A percentile compares a stretch with the other conserved stretches of the same genome.
Evolutionary conservation across 2,113 vertebrate genomes (phyloP).

Genomic region (Chlorodrepanis virens): DNA sequence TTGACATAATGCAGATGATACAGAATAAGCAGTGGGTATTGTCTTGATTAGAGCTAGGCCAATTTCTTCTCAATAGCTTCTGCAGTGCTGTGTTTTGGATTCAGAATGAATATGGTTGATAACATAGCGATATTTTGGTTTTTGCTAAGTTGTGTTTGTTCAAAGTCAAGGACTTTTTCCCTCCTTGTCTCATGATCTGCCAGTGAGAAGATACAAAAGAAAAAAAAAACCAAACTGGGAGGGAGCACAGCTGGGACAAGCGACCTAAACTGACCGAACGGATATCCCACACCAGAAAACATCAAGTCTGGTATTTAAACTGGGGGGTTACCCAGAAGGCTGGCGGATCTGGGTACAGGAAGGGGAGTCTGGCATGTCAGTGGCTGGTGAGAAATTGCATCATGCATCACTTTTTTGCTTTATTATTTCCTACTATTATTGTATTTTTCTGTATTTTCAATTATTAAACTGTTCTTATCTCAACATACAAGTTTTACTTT

Average conservation of each 20-base stretch:
- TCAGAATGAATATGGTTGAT: neutral
- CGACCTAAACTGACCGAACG: neutral
- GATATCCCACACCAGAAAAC: neutral
- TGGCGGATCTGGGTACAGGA: fast-evolving
- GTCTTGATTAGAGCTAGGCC: neutral
- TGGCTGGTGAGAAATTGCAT: neutral
- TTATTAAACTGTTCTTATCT: neutral
- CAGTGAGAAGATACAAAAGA: neutral
- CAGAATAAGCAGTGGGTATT: neutral
- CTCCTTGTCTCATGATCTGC: neutral
- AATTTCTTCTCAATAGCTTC: neutral
- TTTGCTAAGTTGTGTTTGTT: neutral
- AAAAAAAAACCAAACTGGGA: neutral
- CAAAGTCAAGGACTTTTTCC: neutral
- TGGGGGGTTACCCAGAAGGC: neutral
- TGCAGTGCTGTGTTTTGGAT: neutral
- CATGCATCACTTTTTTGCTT: neutral
- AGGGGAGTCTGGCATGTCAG: neutral
- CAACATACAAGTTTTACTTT: neutral
- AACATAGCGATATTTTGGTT: neutral
- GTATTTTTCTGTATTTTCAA: neutral
- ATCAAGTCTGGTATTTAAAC: neutral
- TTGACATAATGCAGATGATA: neutral
- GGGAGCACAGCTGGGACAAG: neutral
- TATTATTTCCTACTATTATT: neutral